Evolutionary conservation across 1,140 invertebrate genomes (phyloP).

Genomic region (Brachionus asplanchnoidis): DNA sequence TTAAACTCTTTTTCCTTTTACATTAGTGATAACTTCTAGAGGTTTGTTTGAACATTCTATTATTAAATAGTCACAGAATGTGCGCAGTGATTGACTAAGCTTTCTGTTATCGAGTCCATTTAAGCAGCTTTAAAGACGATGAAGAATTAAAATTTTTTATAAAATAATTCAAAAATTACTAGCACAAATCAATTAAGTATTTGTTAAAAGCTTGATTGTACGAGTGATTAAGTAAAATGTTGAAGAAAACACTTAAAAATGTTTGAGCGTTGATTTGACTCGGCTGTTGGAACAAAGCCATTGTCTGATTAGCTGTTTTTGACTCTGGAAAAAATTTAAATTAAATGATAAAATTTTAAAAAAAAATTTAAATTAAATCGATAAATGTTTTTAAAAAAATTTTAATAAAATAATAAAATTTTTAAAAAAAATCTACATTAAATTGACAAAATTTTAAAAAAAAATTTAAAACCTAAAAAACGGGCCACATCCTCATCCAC

Average conservation of each 20-base stretch:
- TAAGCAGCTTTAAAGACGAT: background rate
- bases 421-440: background rate
- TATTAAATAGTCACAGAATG: constrained; percentile 32
- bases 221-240: constrained; percentile 5
- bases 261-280: background rate
- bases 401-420: background rate
- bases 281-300: constrained; percentile 10
- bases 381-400: background rate
- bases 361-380: background rate
- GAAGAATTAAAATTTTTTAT: background rate
- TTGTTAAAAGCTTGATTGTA: constrained; percentile 19
- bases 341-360: background rate
- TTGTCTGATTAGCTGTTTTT: background rate
- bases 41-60: constrained; percentile 1
- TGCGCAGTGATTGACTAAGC: constrained; percentile 11
- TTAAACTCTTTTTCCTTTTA: background rate
- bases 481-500: constrained; percentile 4
- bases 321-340: background rate
- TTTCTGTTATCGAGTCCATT: constrained; percentile 35
- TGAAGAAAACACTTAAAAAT: background rate
- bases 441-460: background rate
- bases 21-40: background rate
- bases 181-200: background rate
- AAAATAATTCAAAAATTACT: background rate
- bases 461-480: constrained; percentile 18